Percentiles rank a stretch among this genome's conserved stretches.
Evolutionary conservation across 2,113 vertebrate genomes (phyloP).

Genomic region (Gobius niger): DNA sequence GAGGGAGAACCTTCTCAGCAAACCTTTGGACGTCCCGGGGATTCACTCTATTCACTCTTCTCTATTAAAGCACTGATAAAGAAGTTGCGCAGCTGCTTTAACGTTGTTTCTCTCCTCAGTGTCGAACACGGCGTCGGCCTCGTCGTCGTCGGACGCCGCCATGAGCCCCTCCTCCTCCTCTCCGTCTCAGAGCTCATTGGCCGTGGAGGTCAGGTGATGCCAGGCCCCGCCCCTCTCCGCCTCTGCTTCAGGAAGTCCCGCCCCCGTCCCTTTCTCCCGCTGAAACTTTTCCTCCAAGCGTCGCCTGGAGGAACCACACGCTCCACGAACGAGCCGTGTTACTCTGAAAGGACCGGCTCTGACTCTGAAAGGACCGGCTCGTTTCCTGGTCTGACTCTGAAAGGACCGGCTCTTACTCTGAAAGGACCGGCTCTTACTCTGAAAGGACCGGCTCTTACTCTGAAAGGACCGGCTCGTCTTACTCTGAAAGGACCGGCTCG

Average conservation of each 20-base stretch:
- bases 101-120: constrained; percentile 64
- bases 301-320: too few relatives aligned
- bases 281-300: too few relatives aligned
- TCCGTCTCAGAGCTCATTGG: constrained; percentile 92
- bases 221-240: constrained; percentile 41
- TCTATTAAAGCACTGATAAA: too few relatives aligned
- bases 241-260: neutral
- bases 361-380: too few relatives aligned
- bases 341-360: too few relatives aligned
- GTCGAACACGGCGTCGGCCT: constrained; percentile 91
- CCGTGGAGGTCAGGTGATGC: constrained; percentile 99
- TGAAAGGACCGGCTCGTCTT: neutral
- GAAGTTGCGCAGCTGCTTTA: too few relatives aligned
- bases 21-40: too few relatives aligned
- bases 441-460: too few relatives aligned
- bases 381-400: neutral
- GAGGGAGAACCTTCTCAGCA: too few relatives aligned
- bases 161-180: constrained; percentile 96
- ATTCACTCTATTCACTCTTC: too few relatives aligned
- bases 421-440: neutral
- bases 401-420: neutral
- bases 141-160: constrained; percentile 94
- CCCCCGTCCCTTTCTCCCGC: constrained; percentile 71
- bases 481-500: neutral
- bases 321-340: too few relatives aligned